Evolutionary conservation across 2,888 invertebrate genomes (phyloP), one percentile per base, ranked within the genome.

Genomic region (Drosophila longiperda): DNA sequence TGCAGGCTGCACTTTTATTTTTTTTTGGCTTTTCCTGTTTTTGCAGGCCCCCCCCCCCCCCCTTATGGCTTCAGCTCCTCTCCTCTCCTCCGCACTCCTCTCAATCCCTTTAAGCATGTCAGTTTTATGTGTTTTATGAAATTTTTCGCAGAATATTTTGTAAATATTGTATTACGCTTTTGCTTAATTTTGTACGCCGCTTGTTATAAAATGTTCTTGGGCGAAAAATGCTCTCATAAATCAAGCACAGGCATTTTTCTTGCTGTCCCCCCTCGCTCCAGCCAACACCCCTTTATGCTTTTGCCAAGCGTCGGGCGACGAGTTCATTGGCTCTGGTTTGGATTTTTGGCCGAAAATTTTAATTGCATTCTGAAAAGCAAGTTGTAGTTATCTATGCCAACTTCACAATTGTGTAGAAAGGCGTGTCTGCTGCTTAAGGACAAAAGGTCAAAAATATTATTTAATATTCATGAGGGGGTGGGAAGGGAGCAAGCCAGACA

Each of bases 61-160:
- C 17, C 15, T 45, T n/a, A 20, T 15, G 15, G 15, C 11, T 15
- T 1, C 0, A 29, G 29, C 29, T 3, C 29, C 29, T 5, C 29
- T 23, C 23, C 23, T 1, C 23, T 1, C 23, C 26, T 5, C 5
- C 29, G 5, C 20, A 32, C 5, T 11, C 33, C 36, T 1, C 26
- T 48, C 11, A 23, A 32, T 62, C 52, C 61, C 52, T 42, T 73
- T 70, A 29, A 60, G 66, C 73, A 75, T 82, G 85, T 89, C 85
- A 87, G 87, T 75, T 88, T 90, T 86, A 90, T 83, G 75, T 87
- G 89, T 83, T 87, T 90, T 78, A 88, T 88, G 88, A 83, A 87
- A 89, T 87, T 90, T 81, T 78, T 80, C 83, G 73, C 87, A 79
- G 88, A 88, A 82, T 86, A 88, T 90, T 86, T 89, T 88, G 88